phyloP scores from a whole-genome alignment of 2,888 invertebrate genomes.

The Amiota mariae region DNA sequence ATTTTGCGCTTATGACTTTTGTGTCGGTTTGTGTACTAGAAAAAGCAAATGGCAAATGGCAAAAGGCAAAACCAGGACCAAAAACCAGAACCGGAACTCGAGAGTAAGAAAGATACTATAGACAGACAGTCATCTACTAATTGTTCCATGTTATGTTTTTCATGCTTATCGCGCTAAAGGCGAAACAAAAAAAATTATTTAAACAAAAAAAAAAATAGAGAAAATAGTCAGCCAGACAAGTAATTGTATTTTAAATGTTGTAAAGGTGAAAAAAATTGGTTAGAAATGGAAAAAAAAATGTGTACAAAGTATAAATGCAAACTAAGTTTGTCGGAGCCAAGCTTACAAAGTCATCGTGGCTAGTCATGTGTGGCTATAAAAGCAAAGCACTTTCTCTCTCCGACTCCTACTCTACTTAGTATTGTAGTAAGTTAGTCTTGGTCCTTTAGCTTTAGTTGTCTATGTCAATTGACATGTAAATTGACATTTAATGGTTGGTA shows the following conservation, averaged over 20 bases:
- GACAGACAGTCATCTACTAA: constrained; percentile 50
- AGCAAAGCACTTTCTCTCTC: too few species aligned
- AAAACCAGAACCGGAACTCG: constrained; percentile 27
- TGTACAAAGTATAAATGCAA: constrained; percentile 21
- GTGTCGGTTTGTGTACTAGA: constrained; percentile 38
- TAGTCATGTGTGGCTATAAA: not conserved
- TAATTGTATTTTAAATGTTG: constrained; percentile 70
- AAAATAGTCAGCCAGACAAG: constrained; percentile 46
- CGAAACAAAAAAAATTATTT: constrained; percentile 17
- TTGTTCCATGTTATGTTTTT: constrained; percentile 66
- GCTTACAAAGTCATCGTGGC: not conserved
- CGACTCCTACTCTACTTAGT: too few species aligned
- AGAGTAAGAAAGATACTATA: constrained; percentile 8
- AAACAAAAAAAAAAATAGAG: constrained; percentile 9
- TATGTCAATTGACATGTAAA: constrained; percentile 70
- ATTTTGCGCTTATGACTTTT: constrained; percentile 52
- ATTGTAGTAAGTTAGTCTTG: constrained; percentile 4
- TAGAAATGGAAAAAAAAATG: not conserved
- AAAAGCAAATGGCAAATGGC: constrained; percentile 8
- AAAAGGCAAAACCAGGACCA: constrained; percentile 34
- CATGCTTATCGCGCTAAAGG: constrained; percentile 50
- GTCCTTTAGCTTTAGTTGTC: constrained; percentile 36
- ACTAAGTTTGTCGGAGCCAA: too few species aligned
- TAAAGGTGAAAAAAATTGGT: constrained; percentile 52
- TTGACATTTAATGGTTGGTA: constrained; percentile 70